A percentile compares a stretch with the other conserved stretches of the same genome.
Evolutionary conservation across 2,888 invertebrate species (phyloP).

Genomic region (Hemaris fuciformis): DNA sequence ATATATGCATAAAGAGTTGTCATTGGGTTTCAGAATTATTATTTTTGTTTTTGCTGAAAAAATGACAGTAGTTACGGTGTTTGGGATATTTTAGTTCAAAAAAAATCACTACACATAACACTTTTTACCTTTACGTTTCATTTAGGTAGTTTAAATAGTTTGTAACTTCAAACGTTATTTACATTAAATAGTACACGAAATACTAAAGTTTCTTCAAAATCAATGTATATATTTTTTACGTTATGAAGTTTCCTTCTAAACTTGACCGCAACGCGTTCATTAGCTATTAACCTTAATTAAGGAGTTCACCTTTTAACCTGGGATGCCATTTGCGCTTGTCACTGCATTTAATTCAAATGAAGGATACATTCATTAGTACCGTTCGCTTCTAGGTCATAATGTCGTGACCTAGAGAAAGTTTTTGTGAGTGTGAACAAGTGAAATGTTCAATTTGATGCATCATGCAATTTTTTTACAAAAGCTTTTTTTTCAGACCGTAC

Average conservation of each 20-base stretch:
- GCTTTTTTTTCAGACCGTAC: conserved; percentile 38
- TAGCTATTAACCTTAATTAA: background rate
- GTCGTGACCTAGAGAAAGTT: conserved; percentile 3
- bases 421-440: background rate
- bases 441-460: conserved; percentile 2
- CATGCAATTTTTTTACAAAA: conserved; percentile 1
- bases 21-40: background rate
- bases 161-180: too few relatives aligned
- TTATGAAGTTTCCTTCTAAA: background rate
- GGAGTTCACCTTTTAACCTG: background rate
- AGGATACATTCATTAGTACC: background rate
- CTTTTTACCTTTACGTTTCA: too few relatives aligned
- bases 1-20: background rate
- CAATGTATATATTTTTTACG: background rate
- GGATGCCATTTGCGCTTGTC: background rate
- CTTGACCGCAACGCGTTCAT: background rate
- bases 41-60: background rate
- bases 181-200: too few relatives aligned
- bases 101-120: background rate
- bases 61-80: background rate
- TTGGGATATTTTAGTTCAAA: too few relatives aligned
- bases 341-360: background rate
- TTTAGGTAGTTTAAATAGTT: too few relatives aligned
- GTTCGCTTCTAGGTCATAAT: background rate
- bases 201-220: background rate